Evolutionary conservation across 2,888 invertebrate genomes (phyloP).

Genomic region (Eupeodes latifasciatus): DNA sequence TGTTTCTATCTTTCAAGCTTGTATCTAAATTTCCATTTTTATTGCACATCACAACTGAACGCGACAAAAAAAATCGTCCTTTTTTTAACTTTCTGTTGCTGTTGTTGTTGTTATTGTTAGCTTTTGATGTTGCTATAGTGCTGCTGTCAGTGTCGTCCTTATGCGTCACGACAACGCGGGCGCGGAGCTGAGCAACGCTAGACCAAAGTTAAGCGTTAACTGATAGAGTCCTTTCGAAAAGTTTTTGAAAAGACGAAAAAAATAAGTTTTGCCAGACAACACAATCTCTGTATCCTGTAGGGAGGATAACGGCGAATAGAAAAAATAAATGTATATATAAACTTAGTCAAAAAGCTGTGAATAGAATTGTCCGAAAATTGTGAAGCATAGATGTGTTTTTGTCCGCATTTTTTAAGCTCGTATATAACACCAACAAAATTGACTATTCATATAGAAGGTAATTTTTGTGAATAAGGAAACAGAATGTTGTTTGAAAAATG

Average conservation of each 20-base stretch:
- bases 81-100: slow-evolving; percentile 24
- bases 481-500: too few relatives aligned
- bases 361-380: slow-evolving; percentile 55
- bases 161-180: background rate
- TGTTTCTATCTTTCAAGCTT: slow-evolving; percentile 27
- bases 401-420: background rate
- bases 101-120: background rate
- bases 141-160: background rate
- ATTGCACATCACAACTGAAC: slow-evolving; percentile 66
- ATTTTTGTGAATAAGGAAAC: too few relatives aligned
- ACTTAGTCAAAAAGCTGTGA: slow-evolving; percentile 15
- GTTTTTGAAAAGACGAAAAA: slow-evolving; percentile 18
- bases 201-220: slow-evolving; percentile 63
- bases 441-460: too few relatives aligned
- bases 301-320: background rate
- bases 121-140: slow-evolving; percentile 7
- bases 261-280: slow-evolving; percentile 5
- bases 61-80: background rate
- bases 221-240: slow-evolving; percentile 62
- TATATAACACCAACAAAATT: too few relatives aligned
- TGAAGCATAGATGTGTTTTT: slow-evolving; percentile 5
- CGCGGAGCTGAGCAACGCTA: background rate
- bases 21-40: slow-evolving; percentile 75
- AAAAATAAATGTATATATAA: background rate
- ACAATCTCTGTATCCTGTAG: background rate